Evolutionary conservation across 2,113 vertebrate genomes (phyloP).

Genomic region (Bufo gargarizans): DNA sequence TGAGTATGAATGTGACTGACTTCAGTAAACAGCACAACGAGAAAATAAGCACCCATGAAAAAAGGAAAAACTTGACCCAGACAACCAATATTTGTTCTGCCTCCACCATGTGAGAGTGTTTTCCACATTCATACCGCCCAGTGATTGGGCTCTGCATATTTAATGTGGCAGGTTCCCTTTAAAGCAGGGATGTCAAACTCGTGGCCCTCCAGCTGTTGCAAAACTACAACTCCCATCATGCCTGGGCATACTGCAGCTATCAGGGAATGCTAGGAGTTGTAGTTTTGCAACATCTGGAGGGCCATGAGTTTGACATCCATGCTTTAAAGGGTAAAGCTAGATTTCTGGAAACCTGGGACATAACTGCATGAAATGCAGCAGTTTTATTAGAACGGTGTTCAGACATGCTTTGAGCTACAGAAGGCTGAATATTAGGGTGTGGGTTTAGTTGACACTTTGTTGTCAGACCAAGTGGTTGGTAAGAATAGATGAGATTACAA

Average conservation of each 20-base stretch:
- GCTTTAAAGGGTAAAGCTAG: too few species aligned
- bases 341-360: too few species aligned
- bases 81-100: neutral
- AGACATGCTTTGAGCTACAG: neutral
- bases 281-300: too few species aligned
- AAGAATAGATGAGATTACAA: neutral
- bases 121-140: neutral
- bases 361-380: neutral
- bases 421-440: neutral
- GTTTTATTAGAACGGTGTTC: neutral
- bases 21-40: neutral
- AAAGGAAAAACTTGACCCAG: neutral
- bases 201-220: too few species aligned
- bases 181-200: too few species aligned
- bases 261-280: too few species aligned
- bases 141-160: too few species aligned
- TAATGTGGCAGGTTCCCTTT: too few species aligned
- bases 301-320: too few species aligned
- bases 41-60: neutral
- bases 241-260: too few species aligned
- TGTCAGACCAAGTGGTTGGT: neutral
- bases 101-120: neutral
- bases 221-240: too few species aligned
- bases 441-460: neutral
- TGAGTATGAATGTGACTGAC: neutral